phyloP scores from a whole-genome alignment of 1,140 invertebrate species.

The Pectinophora gossypiella region DNA sequence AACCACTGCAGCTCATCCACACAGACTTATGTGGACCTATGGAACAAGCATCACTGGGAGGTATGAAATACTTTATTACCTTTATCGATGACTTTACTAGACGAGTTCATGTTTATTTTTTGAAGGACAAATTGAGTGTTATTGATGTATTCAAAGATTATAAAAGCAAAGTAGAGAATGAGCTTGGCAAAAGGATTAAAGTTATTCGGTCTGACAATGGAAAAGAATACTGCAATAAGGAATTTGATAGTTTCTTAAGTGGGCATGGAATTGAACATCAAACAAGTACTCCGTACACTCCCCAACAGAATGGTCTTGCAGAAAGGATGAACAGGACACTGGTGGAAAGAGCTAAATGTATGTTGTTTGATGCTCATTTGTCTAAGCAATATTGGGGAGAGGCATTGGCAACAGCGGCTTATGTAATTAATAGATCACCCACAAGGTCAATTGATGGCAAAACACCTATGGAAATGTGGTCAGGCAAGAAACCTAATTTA shows the following conservation, averaged over 20 bases:
- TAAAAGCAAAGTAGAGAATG: too few relatives aligned
- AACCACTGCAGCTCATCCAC: not conserved
- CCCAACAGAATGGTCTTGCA: not conserved
- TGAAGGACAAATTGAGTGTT: too few relatives aligned
- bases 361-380: not conserved
- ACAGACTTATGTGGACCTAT: not conserved
- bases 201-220: too few relatives aligned
- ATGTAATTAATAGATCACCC: not conserved
- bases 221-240: too few relatives aligned
- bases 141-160: too few relatives aligned
- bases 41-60: not conserved
- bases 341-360: not conserved
- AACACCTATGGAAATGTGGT: not conserved
- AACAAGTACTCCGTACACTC: slow-evolving; percentile 3
- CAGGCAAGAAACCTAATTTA: not conserved
- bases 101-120: too few relatives aligned
- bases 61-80: not conserved
- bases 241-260: too few relatives aligned
- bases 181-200: too few relatives aligned
- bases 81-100: not conserved
- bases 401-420: not conserved
- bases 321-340: not conserved
- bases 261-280: too few relatives aligned
- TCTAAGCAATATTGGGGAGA: not conserved
- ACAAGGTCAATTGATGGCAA: not conserved